phyloP scores from a whole-genome alignment of 1,140 invertebrate species.

The Camponotus floridanus region DNA sequence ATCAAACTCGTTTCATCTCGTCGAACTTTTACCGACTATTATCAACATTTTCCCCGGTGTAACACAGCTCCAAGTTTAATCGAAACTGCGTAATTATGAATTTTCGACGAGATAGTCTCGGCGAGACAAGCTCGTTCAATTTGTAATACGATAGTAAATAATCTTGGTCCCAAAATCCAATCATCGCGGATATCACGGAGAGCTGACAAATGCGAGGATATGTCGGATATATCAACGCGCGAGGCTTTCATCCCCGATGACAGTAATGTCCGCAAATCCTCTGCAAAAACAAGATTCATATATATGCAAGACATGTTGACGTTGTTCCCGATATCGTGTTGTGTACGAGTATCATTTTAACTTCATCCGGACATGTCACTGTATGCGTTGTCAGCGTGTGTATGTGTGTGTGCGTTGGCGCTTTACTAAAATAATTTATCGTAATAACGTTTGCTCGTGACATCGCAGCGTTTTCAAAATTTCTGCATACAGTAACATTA shows the following conservation, averaged over 20 bases:
- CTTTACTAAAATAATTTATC: conserved; percentile 41
- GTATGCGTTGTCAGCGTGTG: no score
- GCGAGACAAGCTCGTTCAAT: conserved; percentile 24
- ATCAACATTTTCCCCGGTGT: conserved; percentile 38
- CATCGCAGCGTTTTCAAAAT: not conserved
- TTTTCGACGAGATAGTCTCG: not conserved
- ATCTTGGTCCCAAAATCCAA: conserved; percentile 43
- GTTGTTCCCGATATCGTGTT: conserved; percentile 29
- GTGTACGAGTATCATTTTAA: conserved; percentile 36
- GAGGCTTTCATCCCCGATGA: conserved; percentile 42
- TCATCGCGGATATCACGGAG: conserved; percentile 5
- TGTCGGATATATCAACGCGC: conserved; percentile 23
- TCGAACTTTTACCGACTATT: conserved; percentile 43
- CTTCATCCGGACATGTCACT: not conserved
- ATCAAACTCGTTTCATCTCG: conserved; percentile 52
- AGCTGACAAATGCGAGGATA: conserved; percentile 43
- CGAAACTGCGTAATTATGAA: conserved; percentile 36
- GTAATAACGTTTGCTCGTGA: not conserved
- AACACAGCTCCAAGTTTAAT: conserved; percentile 14
- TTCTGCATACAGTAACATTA: not conserved
- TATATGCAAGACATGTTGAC: conserved; percentile 17
- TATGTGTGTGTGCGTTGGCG: not conserved
- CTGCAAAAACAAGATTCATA: conserved; percentile 46
- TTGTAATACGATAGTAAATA: conserved; percentile 51
- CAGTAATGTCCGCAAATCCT: conserved; percentile 59